Evolutionary conservation across 2,888 invertebrate species (phyloP).

Genomic region (Thecophora atra): DNA sequence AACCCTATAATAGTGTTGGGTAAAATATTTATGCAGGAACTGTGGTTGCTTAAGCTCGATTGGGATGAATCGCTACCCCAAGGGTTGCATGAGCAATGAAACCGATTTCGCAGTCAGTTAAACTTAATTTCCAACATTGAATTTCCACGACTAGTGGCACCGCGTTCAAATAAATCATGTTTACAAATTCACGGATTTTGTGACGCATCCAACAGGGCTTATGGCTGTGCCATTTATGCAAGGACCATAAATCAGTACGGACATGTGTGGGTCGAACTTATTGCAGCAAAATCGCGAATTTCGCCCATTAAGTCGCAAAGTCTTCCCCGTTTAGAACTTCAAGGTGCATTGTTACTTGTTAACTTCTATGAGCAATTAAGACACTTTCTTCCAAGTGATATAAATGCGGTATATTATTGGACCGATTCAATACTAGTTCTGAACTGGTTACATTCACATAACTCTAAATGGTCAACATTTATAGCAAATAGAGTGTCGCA

Average conservation of each 20-base stretch:
- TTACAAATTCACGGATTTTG: conserved; percentile 39
- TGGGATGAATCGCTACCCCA: no score
- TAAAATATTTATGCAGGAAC: no score
- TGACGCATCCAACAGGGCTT: conserved; percentile 36
- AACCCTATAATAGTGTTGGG: no score
- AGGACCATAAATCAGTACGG: conserved; percentile 13
- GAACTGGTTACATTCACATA: conserved; percentile 34
- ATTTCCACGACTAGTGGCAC: not conserved
- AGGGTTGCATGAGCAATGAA: no score
- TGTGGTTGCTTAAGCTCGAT: no score
- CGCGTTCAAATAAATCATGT: not conserved
- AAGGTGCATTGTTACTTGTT: conserved; percentile 37
- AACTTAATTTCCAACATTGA: conserved; percentile 16
- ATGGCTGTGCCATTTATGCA: conserved; percentile 34
- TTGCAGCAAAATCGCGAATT: conserved; percentile 35
- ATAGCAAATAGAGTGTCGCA: conserved; percentile 39
- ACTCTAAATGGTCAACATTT: conserved; percentile 39
- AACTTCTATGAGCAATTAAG: conserved; percentile 31
- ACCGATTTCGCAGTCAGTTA: no score
- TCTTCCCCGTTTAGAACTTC: conserved; percentile 39
- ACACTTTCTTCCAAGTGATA: not conserved
- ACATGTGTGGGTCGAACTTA: conserved; percentile 27
- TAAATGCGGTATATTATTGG: conserved; percentile 33
- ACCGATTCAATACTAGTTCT: conserved; percentile 40
- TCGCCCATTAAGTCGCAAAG: conserved; percentile 31